Evolutionary conservation across 2,888 invertebrate species (phyloP).

Genomic region (Octodonta nipae): DNA sequence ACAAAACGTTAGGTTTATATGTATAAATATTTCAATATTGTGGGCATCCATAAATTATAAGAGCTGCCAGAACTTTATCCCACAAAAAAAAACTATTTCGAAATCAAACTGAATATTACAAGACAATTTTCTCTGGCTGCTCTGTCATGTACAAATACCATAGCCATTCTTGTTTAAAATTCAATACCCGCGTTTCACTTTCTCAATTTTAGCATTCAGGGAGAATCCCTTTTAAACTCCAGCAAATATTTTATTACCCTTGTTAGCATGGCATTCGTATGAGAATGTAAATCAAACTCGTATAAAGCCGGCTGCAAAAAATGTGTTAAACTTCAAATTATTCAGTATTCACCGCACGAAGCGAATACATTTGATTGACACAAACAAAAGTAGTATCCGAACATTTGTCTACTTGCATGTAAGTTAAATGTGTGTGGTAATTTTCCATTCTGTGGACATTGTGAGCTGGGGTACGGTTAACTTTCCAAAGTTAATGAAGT

Average conservation of each 20-base stretch:
- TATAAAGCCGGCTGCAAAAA: not conserved
- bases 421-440: not conserved
- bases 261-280: not conserved
- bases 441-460: not conserved
- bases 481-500: conserved; percentile 1
- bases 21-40: too few species aligned
- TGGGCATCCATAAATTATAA: too few species aligned
- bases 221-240: not conserved
- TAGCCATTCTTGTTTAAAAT: too few species aligned
- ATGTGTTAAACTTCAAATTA: not conserved
- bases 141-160: too few species aligned
- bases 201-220: too few species aligned
- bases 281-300: not conserved
- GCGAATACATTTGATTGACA: not conserved
- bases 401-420: not conserved
- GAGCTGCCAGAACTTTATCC: too few species aligned
- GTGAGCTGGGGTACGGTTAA: too few species aligned
- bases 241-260: conserved; percentile 1
- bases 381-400: not conserved
- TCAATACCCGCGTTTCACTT: too few species aligned
- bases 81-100: too few species aligned
- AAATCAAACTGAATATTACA: too few species aligned
- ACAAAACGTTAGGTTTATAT: too few species aligned
- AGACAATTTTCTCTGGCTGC: too few species aligned
- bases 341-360: not conserved